A percentile compares a stretch with the other conserved stretches of the same genome.
Evolutionary conservation across 2,797 vertebrate species (phyloP).

Genomic region (Enteromius argenteus): DNA sequence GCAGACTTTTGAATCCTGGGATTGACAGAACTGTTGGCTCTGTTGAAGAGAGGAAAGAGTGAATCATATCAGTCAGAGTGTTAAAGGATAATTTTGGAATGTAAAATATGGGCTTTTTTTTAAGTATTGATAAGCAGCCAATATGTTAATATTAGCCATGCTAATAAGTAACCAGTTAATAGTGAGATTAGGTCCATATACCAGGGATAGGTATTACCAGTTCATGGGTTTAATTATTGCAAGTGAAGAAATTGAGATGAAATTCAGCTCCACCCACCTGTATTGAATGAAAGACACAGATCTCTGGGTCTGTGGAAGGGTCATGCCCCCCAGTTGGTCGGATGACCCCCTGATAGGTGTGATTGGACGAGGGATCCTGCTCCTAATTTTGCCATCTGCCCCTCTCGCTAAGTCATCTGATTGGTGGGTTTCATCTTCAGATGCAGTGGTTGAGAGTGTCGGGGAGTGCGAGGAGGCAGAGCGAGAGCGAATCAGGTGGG

Average conservation of each 20-base stretch:
- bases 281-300: slow-evolving; percentile 70
- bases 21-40: slow-evolving; percentile 50
- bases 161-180: background rate
- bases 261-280: slow-evolving; percentile 75
- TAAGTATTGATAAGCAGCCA: background rate
- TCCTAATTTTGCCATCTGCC: slow-evolving; percentile 62
- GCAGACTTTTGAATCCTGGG: slow-evolving; percentile 70
- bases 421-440: slow-evolving; percentile 85
- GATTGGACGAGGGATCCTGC: slow-evolving; percentile 85
- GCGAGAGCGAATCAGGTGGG: slow-evolving; percentile 75
- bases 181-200: background rate
- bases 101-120: no score
- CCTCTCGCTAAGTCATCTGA: slow-evolving; percentile 77
- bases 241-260: background rate
- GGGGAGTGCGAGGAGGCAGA: slow-evolving; percentile 84
- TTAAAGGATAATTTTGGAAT: background rate
- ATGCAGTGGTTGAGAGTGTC: slow-evolving; percentile 81
- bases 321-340: background rate
- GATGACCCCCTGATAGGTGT: slow-evolving; percentile 63
- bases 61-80: background rate
- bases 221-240: background rate
- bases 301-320: slow-evolving; percentile 50
- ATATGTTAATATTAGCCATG: background rate
- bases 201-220: background rate
- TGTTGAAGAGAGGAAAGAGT: slow-evolving; percentile 28